A percentile compares a stretch with the other conserved stretches of the same genome.
Conservation (phyloP, 2,797 vertebrate species). For the Prionace glauca region DNA sequence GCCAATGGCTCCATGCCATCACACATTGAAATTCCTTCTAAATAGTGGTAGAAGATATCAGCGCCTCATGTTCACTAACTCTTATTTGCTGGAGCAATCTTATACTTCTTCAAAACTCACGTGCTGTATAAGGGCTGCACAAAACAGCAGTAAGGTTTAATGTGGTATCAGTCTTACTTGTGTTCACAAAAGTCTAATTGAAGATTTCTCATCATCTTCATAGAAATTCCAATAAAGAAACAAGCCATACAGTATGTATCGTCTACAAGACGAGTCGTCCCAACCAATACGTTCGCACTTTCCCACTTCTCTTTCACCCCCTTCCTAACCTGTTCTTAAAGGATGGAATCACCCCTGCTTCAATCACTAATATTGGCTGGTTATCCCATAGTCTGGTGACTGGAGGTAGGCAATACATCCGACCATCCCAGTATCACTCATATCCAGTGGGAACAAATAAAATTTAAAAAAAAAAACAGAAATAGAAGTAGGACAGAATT, state of each 20-base stretch:
- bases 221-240: background rate
- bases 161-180: background rate
- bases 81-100: background rate
- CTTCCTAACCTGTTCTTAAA: background rate
- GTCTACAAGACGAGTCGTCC: background rate
- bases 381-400: background rate
- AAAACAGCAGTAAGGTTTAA: background rate
- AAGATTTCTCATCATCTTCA: background rate
- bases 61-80: background rate
- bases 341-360: background rate
- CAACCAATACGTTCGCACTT: background rate
- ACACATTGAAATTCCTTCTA: background rate
- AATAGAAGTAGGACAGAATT: background rate
- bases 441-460: background rate
- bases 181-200: background rate
- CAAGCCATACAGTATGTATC: background rate
- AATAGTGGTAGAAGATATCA: background rate
- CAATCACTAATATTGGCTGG: background rate
- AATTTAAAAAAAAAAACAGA: background rate
- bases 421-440: background rate
- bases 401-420: background rate
- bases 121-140: background rate
- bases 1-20: background rate
- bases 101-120: background rate
- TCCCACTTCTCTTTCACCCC: background rate